Evolutionary conservation across 2,113 vertebrate genomes (phyloP), one percentile per base, ranked within the genome.

Genomic region (Periophthalmodon schlosseri): DNA sequence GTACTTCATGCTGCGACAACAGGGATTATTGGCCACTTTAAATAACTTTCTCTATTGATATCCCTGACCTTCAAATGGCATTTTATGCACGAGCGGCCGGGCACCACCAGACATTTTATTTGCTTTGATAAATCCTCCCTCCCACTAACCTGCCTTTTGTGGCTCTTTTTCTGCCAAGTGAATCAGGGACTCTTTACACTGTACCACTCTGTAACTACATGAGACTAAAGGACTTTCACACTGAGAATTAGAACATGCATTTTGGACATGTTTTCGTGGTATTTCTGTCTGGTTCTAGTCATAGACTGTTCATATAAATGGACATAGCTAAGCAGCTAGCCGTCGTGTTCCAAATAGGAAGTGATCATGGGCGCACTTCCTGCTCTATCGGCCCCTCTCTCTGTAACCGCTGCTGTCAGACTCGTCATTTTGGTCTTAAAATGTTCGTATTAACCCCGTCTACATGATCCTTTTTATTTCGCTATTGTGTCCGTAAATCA

Each of bases 11-110:
- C 74, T 75, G 72, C 70, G 74, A 81, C 73, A 76, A 80, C 75
- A 75, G 61, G 71, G 69, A 81, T 83, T 73, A 78, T 77, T 78
- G 57, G 33, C 72, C 76, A 71, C n/a, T 84, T 84, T 76, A 76
- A 87, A 84, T 79, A 0, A 67, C 77, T 60, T 78, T 68, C 63
- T 58, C 65, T 75, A 68, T 67, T 71, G 74, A 80, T 83, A 80
- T 78, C 68, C 61, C 73, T 85, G 85, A 90, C 87, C 86, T 90
- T 89, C 36, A 81, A 54, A 67, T 87, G 75, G 73, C 81, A 81
- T 88, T 87, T 88, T 44, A 67, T 52, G 16, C 24, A 65, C 77
- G 68, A 70, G 70, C 84, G 81, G 69, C 63, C 54, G 61, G 71
- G 54, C 58, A 65, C 18, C 81, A 47, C 24, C 47, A 68, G 20